phyloP scores from a whole-genome alignment of 2,888 invertebrate species.

The Chymomyza fuscimana region DNA sequence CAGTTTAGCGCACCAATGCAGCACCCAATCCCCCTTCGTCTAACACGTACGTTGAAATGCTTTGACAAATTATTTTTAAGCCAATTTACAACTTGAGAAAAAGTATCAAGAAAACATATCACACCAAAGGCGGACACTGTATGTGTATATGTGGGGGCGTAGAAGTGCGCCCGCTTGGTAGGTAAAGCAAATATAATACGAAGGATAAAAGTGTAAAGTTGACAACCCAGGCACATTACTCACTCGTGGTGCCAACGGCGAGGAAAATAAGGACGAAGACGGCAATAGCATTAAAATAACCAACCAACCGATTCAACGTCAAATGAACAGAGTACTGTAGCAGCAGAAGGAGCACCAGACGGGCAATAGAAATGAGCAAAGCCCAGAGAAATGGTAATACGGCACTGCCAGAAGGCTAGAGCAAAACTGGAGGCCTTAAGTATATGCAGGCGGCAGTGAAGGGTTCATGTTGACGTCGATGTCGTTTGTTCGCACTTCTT shows the following conservation, averaged over 20 bases:
- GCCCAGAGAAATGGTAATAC: conserved; percentile 72
- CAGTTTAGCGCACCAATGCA: background rate
- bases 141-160: conserved; percentile 8
- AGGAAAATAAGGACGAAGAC: conserved; percentile 23
- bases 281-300: conserved; percentile 66
- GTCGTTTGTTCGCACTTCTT: conserved; percentile 31
- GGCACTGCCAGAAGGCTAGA: conserved; percentile 13
- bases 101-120: conserved; percentile 72
- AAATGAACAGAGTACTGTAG: conserved; percentile 61
- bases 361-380: conserved; percentile 55
- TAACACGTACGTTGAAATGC: conserved; percentile 61
- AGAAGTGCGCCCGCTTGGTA: conserved; percentile 26
- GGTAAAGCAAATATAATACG: conserved; percentile 72
- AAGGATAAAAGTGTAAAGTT: conserved; percentile 74
- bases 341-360: conserved; percentile 36
- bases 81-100: conserved; percentile 76
- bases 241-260: conserved; percentile 67
- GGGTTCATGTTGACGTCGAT: conserved; percentile 45
- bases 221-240: conserved; percentile 74
- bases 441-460: conserved; percentile 50
- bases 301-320: conserved; percentile 72
- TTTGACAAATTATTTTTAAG: conserved; percentile 77
- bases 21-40: background rate
- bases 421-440: conserved; percentile 28
- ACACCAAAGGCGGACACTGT: conserved; percentile 39